A percentile compares a stretch with the other conserved stretches of the same genome.
These are phyloP conservation scores for Penelope pileata DNA, from an alignment of 2,113 vertebrate species.

Conservation along the genomic window DNA sequence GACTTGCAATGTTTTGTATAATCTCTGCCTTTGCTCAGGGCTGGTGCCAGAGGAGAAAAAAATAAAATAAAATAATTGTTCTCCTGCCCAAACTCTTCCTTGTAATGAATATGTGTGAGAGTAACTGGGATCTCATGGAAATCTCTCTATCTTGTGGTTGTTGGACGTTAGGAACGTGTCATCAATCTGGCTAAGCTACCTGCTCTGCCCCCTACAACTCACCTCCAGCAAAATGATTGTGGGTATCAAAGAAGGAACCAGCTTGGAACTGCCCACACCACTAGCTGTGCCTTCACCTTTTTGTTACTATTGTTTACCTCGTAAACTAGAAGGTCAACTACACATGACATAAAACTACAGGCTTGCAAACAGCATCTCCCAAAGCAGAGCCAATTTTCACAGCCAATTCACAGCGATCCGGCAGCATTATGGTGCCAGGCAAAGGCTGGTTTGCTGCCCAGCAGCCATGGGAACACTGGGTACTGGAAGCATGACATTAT, in stretches of 20 bases:
- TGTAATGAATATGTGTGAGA: conserved; percentile 57
- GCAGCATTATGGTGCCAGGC: not conserved
- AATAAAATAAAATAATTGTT: not conserved
- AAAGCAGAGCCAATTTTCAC: not conserved
- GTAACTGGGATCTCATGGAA: conserved; percentile 36
- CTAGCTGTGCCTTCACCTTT: not conserved
- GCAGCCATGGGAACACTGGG: not conserved
- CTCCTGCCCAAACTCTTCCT: conserved; percentile 25
- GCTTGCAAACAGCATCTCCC: not conserved
- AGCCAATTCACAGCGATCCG: not conserved
- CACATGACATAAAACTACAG: not conserved
- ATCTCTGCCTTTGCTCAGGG: not conserved
- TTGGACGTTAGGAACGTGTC: conserved; percentile 23
- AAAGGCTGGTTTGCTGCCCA: not conserved
- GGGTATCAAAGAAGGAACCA: not conserved
- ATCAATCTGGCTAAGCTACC: not conserved
- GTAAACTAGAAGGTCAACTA: not conserved
- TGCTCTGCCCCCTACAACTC: not conserved
- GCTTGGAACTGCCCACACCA: not conserved
- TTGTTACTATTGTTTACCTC: not conserved
- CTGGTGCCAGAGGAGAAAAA: not conserved
- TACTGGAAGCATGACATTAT: not conserved
- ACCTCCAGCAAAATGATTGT: conserved; percentile 5
- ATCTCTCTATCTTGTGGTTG: conserved; percentile 30
- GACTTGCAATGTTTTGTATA: not conserved